phyloP scores from a whole-genome alignment of 2,797 vertebrate species.

The Micromesistius poutassou region DNA sequence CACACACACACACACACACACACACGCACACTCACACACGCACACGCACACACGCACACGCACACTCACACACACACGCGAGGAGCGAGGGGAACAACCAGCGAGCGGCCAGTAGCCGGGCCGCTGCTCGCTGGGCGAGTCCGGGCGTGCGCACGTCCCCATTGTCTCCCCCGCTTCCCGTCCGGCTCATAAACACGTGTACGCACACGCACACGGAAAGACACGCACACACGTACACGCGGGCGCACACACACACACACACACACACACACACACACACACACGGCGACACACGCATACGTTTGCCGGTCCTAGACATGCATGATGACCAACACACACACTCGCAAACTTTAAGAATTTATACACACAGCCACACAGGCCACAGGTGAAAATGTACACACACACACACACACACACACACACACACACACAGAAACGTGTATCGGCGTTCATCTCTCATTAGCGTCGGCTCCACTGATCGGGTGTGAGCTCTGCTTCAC shows the following conservation, averaged over 20 bases:
- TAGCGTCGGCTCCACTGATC: not conserved
- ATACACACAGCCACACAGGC: not conserved
- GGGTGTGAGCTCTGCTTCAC: slow-evolving; percentile 20
- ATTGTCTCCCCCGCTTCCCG: slow-evolving; percentile 39
- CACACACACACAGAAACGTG: not conserved
- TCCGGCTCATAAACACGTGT: slow-evolving; percentile 4
- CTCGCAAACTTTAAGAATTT: slow-evolving; percentile 1
- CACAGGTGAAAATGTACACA: not conserved
- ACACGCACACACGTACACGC: not conserved
- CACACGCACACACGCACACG: no score
- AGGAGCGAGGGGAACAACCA: slow-evolving; percentile 18
- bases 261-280: slow-evolving; percentile 12
- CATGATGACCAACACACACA: not conserved
- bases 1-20: no score
- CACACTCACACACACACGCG: no score
- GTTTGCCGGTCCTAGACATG: not conserved
- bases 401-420: not conserved
- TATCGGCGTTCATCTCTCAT: not conserved
- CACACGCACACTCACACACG: no score
- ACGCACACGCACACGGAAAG: not conserved
- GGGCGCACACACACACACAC: slow-evolving; percentile 5
- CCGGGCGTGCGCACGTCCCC: slow-evolving; percentile 36
- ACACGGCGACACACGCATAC: not conserved
- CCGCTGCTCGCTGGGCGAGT: slow-evolving; percentile 22
- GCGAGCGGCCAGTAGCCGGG: slow-evolving; percentile 30